Evolutionary conservation across 2,113 vertebrate genomes (phyloP), one percentile per base, ranked within the genome.

Genomic region (Proteles cristata): DNA sequence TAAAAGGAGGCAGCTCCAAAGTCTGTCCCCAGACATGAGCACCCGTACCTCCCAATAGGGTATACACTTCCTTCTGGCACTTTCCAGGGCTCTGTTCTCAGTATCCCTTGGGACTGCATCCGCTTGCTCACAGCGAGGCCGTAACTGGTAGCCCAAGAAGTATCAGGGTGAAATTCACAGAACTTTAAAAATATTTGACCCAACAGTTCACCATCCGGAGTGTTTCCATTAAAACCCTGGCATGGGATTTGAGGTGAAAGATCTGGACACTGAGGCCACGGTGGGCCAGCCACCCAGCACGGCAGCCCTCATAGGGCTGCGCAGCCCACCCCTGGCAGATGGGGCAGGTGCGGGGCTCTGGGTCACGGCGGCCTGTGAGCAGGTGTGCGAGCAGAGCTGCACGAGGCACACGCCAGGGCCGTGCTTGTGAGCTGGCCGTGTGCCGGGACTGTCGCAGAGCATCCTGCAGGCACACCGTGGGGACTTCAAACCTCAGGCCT

Each of bases 301-400:
- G 28, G 31, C 15, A 43, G 10, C 23, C 39, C 4, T 25, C 0
- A 1, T 9, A 5, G 8, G 0, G 55, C 14, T 21, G 43, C 17
- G 15, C 23, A 15, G 90, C 35, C 19, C 15, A 11, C 48, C 33
- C 10, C 43, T 9, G 9, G 43, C 15, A 48, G 43, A 17, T 7
- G 4, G 14, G 39, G 17, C 33, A 65, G 26, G 2, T 23, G 4
- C 43, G 9, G 26, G 58, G 9, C 33, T n/a, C 55, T 14, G 55
- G 17, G 17, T 6, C 4, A 8, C 2, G 7, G 45, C 17, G 2
- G 19, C 16, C 48, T 35, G 3, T 15, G 2, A 12, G 43, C 5
- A 6, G n/a, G 53, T 19, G 28, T 31, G 48, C 33, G 76, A 11
- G 9, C 45, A 33, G 17, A 14, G 73, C 9, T 7, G 8, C 10